These are phyloP conservation scores for pig (Sus scrofa) DNA, from an alignment of 2,113 vertebrate species.

Conservation along the genomic window DNA sequence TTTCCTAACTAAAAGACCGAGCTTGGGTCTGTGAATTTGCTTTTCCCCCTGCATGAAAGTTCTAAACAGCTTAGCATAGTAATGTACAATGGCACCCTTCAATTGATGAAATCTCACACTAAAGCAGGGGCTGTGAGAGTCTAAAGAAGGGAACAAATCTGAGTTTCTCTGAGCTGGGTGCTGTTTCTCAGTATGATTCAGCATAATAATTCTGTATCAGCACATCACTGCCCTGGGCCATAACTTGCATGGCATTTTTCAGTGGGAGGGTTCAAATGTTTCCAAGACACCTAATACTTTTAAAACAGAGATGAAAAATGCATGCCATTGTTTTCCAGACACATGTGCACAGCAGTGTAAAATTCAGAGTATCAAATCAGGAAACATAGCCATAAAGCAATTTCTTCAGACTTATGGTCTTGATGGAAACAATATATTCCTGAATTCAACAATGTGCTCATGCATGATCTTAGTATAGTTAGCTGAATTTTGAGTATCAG, in stretches of 20 bases:
- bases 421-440: not conserved
- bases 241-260: constrained; percentile 7
- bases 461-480: not conserved
- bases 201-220: constrained; percentile 47
- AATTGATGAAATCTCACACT: not conserved
- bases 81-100: not conserved
- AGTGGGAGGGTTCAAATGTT: constrained; percentile 26
- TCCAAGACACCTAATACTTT: constrained; percentile 69
- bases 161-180: not conserved
- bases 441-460: rapidly evolving
- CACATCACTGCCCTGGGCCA: not conserved
- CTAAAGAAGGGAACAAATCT: not conserved
- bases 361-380: constrained; percentile 69
- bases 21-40: not conserved
- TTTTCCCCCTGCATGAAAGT: not conserved
- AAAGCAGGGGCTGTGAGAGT: not conserved
- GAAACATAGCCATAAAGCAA: constrained; percentile 57
- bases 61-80: not conserved
- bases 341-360: constrained; percentile 59
- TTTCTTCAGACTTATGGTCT: constrained; percentile 48
- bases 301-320: constrained; percentile 67
- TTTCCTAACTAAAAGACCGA: not conserved
- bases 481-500: not conserved
- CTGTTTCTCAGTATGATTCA: not conserved
- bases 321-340: constrained; percentile 32